phyloP scores from a whole-genome alignment of 1,140 invertebrate genomes.

The Nasonia longicornis region DNA sequence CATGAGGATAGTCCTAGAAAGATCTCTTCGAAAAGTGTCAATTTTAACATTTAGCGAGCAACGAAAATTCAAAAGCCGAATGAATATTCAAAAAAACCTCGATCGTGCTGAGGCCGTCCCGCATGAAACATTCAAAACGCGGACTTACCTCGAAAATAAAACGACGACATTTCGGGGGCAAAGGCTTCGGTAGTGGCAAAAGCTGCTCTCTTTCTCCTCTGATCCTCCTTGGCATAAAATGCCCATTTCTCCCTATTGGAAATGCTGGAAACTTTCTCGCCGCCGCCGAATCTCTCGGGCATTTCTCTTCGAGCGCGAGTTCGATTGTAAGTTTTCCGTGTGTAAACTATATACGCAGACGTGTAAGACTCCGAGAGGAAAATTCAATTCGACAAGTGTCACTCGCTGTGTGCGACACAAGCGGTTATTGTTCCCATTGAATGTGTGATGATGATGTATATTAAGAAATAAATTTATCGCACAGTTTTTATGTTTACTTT shows the following conservation, averaged over 20 bases:
- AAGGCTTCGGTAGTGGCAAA: no score
- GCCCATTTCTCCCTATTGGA: neutral
- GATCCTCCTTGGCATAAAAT: neutral
- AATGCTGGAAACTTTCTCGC: conserved; percentile 19
- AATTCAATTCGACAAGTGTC: conserved; percentile 40
- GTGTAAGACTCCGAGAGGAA: neutral
- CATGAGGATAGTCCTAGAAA: no score
- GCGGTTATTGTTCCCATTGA: neutral
- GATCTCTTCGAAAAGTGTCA: no score
- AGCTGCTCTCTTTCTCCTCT: neutral
- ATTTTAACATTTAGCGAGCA: neutral
- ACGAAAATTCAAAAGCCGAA: neutral
- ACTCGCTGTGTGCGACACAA: neutral
- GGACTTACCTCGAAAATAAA: neutral
- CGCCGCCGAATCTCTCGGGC: neutral
- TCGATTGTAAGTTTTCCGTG: neutral
- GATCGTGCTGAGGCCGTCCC: neutral
- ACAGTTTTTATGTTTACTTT: conserved; percentile 21
- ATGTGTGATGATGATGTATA: neutral
- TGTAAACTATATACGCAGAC: neutral
- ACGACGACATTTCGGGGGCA: neutral
- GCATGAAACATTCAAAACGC: neutral
- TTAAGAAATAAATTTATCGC: conserved; percentile 17
- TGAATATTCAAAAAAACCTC: no score
- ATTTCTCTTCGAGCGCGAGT: neutral